Evolutionary conservation across 1,140 invertebrate genomes (phyloP).

Genomic region (Musca domestica): DNA sequence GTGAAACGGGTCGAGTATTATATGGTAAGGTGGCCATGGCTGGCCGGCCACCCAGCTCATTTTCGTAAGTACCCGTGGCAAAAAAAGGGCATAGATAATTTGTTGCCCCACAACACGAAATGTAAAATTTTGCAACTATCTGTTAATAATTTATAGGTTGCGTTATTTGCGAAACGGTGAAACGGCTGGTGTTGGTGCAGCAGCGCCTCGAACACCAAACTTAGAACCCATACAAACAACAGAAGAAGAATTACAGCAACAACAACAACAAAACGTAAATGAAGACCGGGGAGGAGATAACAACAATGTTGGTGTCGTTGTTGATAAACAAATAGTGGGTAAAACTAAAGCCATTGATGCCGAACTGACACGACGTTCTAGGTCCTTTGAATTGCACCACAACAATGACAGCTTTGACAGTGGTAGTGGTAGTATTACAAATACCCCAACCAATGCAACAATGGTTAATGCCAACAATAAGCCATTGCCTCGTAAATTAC

Average conservation of each 20-base stretch:
- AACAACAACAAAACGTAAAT: neutral
- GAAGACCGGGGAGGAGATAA: too few relatives aligned
- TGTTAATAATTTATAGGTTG: slow-evolving; percentile 38
- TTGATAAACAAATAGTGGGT: too few relatives aligned
- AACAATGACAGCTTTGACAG: neutral
- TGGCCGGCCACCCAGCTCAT: slow-evolving; percentile 73
- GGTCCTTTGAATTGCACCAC: slow-evolving; percentile 19
- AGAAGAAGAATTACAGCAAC: slow-evolving; percentile 4
- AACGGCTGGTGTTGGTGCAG: slow-evolving; percentile 20
- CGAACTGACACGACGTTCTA: slow-evolving; percentile 16
- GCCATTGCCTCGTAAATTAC: slow-evolving; percentile 22
- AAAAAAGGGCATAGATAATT: neutral
- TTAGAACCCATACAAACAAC: slow-evolving; percentile 28
- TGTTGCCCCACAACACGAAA: neutral
- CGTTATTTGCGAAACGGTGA: slow-evolving; percentile 46
- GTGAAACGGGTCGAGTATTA: slow-evolving; percentile 69
- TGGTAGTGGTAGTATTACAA: neutral
- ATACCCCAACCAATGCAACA: neutral
- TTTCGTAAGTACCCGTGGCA: slow-evolving; percentile 61
- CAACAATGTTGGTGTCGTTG: too few relatives aligned
- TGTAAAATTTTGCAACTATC: neutral
- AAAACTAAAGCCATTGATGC: neutral
- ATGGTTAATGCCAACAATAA: too few relatives aligned
- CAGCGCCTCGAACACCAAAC: slow-evolving; percentile 32
- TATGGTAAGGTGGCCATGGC: slow-evolving; percentile 62